These are phyloP conservation scores for Urocynchramus pylzowi DNA, from an alignment of 2,113 vertebrate genomes.

Conservation along the genomic window DNA sequence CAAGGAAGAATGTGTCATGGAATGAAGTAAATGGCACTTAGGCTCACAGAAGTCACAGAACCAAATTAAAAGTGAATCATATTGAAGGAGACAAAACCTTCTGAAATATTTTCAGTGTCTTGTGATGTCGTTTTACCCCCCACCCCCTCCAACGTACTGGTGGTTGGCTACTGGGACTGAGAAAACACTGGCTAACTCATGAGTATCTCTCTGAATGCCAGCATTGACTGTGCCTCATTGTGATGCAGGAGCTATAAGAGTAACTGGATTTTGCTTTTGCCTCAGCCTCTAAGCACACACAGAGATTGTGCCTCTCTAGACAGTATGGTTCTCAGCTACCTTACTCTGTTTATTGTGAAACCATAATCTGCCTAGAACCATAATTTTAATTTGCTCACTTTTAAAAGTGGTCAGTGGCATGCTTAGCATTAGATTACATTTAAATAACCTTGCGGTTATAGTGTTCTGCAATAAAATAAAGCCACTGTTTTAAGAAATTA, in stretches of 20 bases:
- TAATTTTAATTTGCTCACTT: background rate
- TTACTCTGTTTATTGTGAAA: background rate
- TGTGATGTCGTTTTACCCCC: background rate
- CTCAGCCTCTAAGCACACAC: background rate
- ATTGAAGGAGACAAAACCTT: background rate
- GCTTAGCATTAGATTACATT: background rate
- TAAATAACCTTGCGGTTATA: background rate
- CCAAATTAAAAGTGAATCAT: background rate
- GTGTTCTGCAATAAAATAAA: background rate
- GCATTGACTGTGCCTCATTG: background rate
- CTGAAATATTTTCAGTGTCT: background rate
- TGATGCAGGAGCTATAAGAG: background rate
- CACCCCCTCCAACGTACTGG: background rate
- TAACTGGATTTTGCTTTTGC: background rate
- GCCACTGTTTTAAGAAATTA: background rate
- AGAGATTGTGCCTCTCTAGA: background rate
- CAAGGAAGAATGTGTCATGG: background rate
- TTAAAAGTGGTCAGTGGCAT: background rate
- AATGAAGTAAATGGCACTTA: background rate
- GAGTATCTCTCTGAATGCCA: slow-evolving; percentile 6
- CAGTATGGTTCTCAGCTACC: background rate
- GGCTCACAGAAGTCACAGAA: background rate
- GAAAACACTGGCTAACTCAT: background rate
- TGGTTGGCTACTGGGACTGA: background rate
- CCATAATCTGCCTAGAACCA: background rate